Conservation (phyloP, 2,797 vertebrate genomes). For the Arctocebus calabarensis region DNA sequence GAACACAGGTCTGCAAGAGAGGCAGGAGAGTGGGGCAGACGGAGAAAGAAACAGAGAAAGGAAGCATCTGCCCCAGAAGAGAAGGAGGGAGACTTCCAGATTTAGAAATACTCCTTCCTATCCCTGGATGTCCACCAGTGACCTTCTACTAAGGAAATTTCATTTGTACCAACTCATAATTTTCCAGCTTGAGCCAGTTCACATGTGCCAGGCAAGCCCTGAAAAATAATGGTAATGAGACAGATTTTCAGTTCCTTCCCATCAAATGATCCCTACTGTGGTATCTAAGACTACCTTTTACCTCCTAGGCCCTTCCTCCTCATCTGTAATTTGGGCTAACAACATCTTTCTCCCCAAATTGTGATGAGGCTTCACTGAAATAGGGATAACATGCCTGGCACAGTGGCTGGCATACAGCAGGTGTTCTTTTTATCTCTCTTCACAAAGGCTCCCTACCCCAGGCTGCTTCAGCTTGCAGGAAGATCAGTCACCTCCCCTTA, state of each 20-base stretch:
- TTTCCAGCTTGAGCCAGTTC: constrained; percentile 1
- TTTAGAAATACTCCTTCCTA: not conserved
- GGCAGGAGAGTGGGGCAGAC: not conserved
- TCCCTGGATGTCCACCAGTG: not conserved
- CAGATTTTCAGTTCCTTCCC: not conserved
- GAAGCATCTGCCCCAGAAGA: not conserved
- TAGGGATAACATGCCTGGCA: not conserved
- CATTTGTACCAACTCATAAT: not conserved
- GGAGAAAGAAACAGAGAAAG: not conserved
- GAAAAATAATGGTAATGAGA: not conserved
- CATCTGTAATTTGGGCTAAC: not conserved
- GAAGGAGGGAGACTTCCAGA: not conserved
- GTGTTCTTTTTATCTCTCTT: not conserved
- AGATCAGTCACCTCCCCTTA: not conserved
- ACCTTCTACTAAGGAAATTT: constrained; percentile 1
- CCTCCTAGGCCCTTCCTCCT: not conserved
- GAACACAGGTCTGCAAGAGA: not conserved
- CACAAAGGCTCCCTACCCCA: not conserved
- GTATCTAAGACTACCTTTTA: not conserved
- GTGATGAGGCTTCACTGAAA: not conserved
- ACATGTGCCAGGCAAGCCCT: not conserved
- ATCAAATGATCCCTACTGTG: not conserved
- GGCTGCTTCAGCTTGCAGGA: not conserved
- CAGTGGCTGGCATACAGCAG: not conserved
- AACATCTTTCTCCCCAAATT: not conserved